Evolutionary conservation across 2,113 vertebrate species (phyloP).

Genomic region (Grus americana): DNA sequence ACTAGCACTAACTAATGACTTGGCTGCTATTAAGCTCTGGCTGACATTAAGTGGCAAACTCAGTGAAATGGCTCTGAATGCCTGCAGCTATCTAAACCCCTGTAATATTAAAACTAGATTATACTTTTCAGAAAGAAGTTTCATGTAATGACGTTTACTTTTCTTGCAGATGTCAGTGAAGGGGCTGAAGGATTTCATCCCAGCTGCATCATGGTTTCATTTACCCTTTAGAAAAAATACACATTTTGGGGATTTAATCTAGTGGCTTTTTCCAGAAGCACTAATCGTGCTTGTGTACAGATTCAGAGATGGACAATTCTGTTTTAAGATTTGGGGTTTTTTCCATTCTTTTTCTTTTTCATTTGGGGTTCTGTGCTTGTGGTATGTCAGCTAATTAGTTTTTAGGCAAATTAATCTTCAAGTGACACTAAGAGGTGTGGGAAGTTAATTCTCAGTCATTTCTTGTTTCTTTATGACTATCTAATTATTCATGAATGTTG

Average conservation of each 20-base stretch:
- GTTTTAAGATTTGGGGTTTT: background rate
- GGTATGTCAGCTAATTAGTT: conserved; percentile 24
- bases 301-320: background rate
- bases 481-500: conserved; percentile 45
- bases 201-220: background rate
- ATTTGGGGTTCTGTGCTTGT: background rate
- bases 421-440: conserved; percentile 20
- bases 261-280: background rate
- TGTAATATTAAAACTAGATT: background rate
- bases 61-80: background rate
- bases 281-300: background rate
- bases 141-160: background rate
- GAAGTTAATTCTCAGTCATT: conserved; percentile 27
- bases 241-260: background rate
- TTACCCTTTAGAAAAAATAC: background rate
- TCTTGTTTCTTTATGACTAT: background rate
- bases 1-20: background rate
- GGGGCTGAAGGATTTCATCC: background rate
- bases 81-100: background rate
- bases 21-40: background rate
- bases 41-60: background rate
- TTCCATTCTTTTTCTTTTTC: background rate
- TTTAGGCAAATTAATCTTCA: conserved; percentile 57
- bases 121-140: background rate
- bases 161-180: background rate